These are phyloP conservation scores for Sclerodermus sp. DNA, from an alignment of 2,888 invertebrate genomes.

Conservation along the genomic window DNA sequence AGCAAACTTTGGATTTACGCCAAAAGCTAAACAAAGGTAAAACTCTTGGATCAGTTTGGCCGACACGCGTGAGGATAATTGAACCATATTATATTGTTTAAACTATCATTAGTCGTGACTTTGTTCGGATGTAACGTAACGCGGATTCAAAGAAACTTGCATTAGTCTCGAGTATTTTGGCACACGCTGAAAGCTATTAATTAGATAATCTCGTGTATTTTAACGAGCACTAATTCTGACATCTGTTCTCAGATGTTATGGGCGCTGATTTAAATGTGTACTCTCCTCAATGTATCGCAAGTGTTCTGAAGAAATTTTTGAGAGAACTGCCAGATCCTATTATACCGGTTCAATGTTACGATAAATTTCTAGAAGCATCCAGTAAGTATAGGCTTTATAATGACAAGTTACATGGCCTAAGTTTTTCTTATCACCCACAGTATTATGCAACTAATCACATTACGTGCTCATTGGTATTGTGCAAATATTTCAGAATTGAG, in stretches of 20 bases:
- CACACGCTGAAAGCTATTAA: neutral
- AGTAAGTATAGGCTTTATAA: conserved; percentile 42
- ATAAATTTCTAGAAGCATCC: conserved; percentile 67
- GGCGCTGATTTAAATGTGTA: conserved; percentile 59
- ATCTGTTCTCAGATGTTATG: conserved; percentile 46
- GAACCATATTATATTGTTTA: too few species aligned
- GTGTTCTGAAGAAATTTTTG: conserved; percentile 71
- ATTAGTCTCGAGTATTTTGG: too few species aligned
- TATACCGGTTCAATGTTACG: conserved; percentile 75
- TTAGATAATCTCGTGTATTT: too few species aligned
- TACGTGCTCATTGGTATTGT: too few species aligned
- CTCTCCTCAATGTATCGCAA: conserved; percentile 63
- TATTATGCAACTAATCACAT: too few species aligned
- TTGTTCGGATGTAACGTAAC: neutral
- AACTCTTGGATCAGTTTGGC: neutral
- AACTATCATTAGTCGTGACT: neutral
- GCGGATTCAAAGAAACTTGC: too few species aligned
- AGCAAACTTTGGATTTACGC: conserved; percentile 64
- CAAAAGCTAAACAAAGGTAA: conserved; percentile 60
- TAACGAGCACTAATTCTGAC: too few species aligned
- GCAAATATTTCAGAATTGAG: conserved; percentile 55
- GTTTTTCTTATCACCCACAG: too few species aligned
- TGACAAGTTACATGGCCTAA: too few species aligned
- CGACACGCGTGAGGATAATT: too few species aligned
- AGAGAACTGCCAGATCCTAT: conserved; percentile 75